Evolutionary conservation across 1,140 invertebrate species (phyloP).

Genomic region (Bombus cullumanus): DNA sequence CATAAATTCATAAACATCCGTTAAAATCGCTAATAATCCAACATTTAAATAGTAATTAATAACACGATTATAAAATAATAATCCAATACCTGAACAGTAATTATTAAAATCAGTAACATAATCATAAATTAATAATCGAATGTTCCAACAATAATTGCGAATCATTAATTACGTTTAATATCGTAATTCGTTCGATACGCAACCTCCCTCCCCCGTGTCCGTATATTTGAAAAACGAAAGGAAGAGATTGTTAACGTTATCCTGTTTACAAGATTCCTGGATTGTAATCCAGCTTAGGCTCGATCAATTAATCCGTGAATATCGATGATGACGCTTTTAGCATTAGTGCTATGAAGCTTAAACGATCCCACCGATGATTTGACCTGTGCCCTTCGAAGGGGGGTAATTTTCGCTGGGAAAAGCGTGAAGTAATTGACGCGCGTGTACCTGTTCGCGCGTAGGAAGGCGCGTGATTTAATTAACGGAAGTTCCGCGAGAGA

Average conservation of each 20-base stretch:
- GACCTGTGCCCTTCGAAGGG: constrained; percentile 14
- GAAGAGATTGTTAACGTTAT: too few relatives aligned
- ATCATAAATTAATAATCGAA: too few relatives aligned
- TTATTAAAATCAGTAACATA: too few relatives aligned
- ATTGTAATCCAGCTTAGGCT: background rate
- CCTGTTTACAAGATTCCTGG: background rate
- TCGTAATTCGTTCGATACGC: too few relatives aligned
- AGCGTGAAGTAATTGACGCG: constrained; percentile 3
- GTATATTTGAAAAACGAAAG: too few relatives aligned
- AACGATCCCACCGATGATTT: background rate
- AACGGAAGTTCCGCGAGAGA: background rate
- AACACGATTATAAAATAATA: too few relatives aligned
- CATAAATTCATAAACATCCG: too few relatives aligned
- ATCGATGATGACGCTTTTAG: constrained; percentile 9
- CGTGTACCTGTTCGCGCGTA: background rate
- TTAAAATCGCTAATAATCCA: too few relatives aligned
- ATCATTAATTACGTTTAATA: too few relatives aligned
- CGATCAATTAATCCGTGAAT: constrained; percentile 13
- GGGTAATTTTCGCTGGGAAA: background rate
- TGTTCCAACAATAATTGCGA: too few relatives aligned
- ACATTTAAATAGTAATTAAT: too few relatives aligned
- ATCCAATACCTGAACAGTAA: too few relatives aligned
- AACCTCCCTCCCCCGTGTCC: accelerated
- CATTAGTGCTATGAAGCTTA: background rate
- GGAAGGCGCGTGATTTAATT: constrained; percentile 26